Conservation (phyloP, 2,113 vertebrate genomes). For the Recurvirostra avosetta region DNA sequence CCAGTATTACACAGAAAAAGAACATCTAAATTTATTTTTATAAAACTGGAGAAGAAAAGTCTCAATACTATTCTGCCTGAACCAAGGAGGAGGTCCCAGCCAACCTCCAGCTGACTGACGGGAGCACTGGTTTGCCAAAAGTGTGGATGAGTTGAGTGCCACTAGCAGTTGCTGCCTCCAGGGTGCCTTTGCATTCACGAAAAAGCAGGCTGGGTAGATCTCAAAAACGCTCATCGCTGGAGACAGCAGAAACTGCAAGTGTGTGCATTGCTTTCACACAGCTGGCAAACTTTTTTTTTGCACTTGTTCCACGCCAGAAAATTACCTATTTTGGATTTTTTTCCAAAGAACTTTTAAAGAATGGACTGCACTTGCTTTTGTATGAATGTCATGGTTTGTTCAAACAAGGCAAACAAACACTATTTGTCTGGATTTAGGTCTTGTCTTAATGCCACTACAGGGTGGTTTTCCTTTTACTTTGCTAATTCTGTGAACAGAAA, state of each 20-base stretch:
- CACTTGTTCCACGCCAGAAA: background rate
- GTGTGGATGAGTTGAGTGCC: background rate
- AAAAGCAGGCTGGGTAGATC: background rate
- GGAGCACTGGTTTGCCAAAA: background rate
- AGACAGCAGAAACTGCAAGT: background rate
- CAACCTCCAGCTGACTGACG: background rate
- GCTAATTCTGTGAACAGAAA: background rate
- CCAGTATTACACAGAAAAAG: conserved; percentile 64
- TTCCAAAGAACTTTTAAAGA: background rate
- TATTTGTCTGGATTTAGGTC: background rate
- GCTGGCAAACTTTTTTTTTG: background rate
- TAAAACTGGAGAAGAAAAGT: conserved; percentile 28
- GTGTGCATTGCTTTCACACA: background rate
- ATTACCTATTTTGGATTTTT: background rate
- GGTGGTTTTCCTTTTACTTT: background rate
- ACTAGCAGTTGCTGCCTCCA: background rate
- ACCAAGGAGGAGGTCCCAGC: background rate
- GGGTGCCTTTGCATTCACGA: background rate
- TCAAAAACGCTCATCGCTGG: background rate
- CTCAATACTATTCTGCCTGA: conserved; percentile 7
- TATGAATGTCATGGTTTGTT: background rate
- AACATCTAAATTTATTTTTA: conserved; percentile 32
- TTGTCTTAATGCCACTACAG: background rate
- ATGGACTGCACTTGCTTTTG: background rate
- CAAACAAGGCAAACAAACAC: background rate